A percentile compares a stretch with the other conserved stretches of the same genome.
phyloP scores from a whole-genome alignment of 2,797 vertebrate genomes.

The Erpetoichthys calabaricus region DNA sequence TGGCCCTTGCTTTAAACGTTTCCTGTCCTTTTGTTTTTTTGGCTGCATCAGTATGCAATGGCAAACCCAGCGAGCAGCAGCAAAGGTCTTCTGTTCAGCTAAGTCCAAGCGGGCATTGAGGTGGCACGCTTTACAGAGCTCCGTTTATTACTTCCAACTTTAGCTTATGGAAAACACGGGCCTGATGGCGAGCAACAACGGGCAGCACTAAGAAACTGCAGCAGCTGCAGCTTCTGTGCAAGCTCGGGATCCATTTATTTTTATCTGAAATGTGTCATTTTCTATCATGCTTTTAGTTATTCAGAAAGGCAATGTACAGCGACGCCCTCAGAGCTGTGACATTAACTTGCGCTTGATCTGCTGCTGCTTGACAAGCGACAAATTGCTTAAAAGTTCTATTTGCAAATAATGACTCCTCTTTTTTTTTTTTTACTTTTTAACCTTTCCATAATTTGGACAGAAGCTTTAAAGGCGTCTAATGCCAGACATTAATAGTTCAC shows the following conservation, averaged over 20 bases:
- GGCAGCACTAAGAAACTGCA: constrained; percentile 32
- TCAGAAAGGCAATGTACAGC: constrained; percentile 36
- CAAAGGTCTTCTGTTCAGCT: background rate
- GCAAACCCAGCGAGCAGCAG: background rate
- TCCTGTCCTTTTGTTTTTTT: background rate
- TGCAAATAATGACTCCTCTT: constrained; percentile 39
- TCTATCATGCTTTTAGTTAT: constrained; percentile 53
- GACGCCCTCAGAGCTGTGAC: constrained; percentile 14
- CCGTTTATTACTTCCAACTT: constrained; percentile 61
- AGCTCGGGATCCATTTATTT: constrained; percentile 38
- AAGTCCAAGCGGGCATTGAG: constrained; percentile 18
- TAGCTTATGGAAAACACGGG: constrained; percentile 33
- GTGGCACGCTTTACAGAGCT: constrained; percentile 29
- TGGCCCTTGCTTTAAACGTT: background rate
- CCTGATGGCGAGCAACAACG: constrained; percentile 31
- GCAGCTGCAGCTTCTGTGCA: constrained; percentile 14
- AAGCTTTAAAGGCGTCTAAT: too few relatives aligned
- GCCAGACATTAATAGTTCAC: too few relatives aligned
- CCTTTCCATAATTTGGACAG: too few relatives aligned
- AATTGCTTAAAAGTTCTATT: constrained; percentile 31
- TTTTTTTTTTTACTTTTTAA: too few relatives aligned
- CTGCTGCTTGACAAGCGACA: constrained; percentile 41
- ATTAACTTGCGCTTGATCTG: constrained; percentile 17
- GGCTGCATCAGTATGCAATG: background rate
- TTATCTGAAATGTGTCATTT: constrained; percentile 51